Evolutionary conservation across 2,797 vertebrate species (phyloP), one percentile per base, ranked within the genome.

Genomic region (Oreochromis grahami): DNA sequence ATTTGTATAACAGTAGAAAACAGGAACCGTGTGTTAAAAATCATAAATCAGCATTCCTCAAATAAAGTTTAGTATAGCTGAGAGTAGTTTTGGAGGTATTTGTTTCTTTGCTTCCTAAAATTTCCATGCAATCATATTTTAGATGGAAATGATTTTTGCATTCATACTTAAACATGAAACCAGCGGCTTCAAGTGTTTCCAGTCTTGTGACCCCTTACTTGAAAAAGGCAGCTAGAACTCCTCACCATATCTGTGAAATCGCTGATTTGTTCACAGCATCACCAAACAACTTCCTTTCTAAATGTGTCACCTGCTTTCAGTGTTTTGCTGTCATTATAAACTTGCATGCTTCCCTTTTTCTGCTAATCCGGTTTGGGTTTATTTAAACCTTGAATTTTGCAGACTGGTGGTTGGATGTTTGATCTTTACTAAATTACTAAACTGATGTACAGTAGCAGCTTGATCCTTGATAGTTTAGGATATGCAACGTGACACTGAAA

Each of bases 311-410:
- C 13, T 29, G 36, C 12, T 65, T 65, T 65, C 36, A 65, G 34
- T 41, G 36, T 65, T 41, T 65, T 21, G 36, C 36, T 65, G 63
- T 15, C 5, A 3, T 43, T 24, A 21, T 24, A 43, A 68, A 43
- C 21, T 0, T 41, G 38, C 13, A 0, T 0, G 12, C 63, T 24
- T 68, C 7, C 41, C 13, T 14, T 68, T 68, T 68, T 68, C 63
- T 68, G 38, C 60, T 38, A 21, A 38, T 65, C 10, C 0, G 6
- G 34, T 65, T 38, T 65, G 60, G n/a, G 60, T 38, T 65, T 38
- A 65, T 65, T 38, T 38, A 65, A 21, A 34, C 34, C 60, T 65
- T 38, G 19, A 36, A 36, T 38, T 65, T n/a, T 38, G 10, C 19
- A 65, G 60, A 38, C 34, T 21, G 60, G 34, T 63, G 9, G 17